Evolutionary conservation across 2,797 vertebrate species (phyloP).

Genomic region (Acanthopagrus latus): DNA sequence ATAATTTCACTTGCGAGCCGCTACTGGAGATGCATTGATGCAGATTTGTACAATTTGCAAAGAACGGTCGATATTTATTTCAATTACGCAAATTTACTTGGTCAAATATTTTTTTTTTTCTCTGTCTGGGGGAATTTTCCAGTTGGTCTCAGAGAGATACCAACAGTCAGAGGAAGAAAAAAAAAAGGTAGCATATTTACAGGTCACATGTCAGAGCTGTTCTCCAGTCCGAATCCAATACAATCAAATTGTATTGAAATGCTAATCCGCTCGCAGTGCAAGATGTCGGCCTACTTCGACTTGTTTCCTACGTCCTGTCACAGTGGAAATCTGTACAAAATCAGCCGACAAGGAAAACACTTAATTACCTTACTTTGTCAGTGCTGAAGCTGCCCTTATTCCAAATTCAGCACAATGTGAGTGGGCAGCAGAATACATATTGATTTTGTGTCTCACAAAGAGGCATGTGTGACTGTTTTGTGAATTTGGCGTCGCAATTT

Average conservation of each 20-base stretch:
- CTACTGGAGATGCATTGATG: slow-evolving; percentile 45
- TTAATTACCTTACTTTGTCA: slow-evolving; percentile 78
- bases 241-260: slow-evolving; percentile 37
- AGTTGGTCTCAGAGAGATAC: not conserved
- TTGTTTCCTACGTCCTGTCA: slow-evolving; percentile 31
- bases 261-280: slow-evolving; percentile 40
- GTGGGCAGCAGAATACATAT: slow-evolving; percentile 72
- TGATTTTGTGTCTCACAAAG: slow-evolving; percentile 70
- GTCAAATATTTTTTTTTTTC: slow-evolving; percentile 32
- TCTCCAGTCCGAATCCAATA: slow-evolving; percentile 19
- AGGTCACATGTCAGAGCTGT: slow-evolving; percentile 21
- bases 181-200: slow-evolving; percentile 15
- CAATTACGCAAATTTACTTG: slow-evolving; percentile 33
- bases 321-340: slow-evolving; percentile 42
- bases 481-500: slow-evolving; percentile 62
- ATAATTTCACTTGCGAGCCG: slow-evolving; percentile 65
- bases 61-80: slow-evolving; percentile 50
- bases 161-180: not conserved
- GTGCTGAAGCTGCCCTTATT: slow-evolving; percentile 58
- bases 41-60: slow-evolving; percentile 46
- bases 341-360: slow-evolving; percentile 56
- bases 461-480: slow-evolving; percentile 63
- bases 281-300: slow-evolving; percentile 33
- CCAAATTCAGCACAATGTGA: slow-evolving; percentile 65
- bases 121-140: slow-evolving; percentile 1